Percentiles rank a stretch among this genome's conserved stretches.
Evolutionary conservation across 2,113 vertebrate species (phyloP).

Genomic region (Chloroceryle aenea): DNA sequence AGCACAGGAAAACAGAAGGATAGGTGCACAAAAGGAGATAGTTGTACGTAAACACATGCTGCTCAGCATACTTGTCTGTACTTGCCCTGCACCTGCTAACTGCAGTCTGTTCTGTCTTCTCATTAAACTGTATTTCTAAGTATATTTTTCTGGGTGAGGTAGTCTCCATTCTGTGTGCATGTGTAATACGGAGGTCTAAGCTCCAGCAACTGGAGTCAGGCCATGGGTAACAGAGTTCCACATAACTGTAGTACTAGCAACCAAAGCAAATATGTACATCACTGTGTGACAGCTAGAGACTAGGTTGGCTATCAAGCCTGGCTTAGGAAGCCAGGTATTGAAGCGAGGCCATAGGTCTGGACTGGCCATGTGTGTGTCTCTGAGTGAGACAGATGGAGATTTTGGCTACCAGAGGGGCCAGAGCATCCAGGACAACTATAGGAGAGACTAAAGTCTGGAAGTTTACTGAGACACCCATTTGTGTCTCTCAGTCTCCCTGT

Average conservation of each 20-base stretch:
- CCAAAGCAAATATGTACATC: background rate
- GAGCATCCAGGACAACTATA: background rate
- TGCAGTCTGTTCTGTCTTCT: background rate
- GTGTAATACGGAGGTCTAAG: background rate
- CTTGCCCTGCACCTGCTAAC: background rate
- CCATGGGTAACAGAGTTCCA: fast-evolving
- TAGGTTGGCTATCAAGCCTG: background rate
- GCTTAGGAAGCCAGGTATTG: background rate
- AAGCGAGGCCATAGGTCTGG: background rate
- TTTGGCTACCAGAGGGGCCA: background rate
- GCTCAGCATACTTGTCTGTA: background rate
- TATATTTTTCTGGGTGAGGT: background rate
- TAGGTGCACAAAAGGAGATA: background rate
- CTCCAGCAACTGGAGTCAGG: background rate
- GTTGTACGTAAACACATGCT: background rate
- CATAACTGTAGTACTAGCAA: background rate
- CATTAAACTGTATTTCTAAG: background rate
- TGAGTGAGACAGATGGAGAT: background rate
- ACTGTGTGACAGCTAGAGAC: background rate
- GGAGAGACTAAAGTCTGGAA: background rate
- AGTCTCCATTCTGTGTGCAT: background rate
- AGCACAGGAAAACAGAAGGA: background rate
- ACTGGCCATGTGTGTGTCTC: fast-evolving
- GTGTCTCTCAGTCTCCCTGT: background rate
- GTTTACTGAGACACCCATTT: background rate